phyloP scores from a whole-genome alignment of 2,888 invertebrate genomes.

The Coenonympha glycerion region DNA sequence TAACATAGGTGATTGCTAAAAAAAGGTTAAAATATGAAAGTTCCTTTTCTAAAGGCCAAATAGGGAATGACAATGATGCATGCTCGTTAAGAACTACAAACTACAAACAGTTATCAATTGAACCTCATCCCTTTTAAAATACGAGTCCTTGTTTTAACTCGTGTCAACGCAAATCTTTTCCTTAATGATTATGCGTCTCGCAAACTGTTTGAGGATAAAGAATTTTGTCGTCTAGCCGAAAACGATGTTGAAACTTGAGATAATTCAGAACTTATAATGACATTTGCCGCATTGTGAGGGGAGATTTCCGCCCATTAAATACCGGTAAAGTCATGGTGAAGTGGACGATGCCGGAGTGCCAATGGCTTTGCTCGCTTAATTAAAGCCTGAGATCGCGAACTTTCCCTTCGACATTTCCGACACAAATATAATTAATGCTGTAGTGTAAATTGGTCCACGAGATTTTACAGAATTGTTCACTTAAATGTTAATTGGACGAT shows the following conservation, averaged over 20 bases:
- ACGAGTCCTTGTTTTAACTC: neutral
- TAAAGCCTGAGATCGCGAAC: conserved; percentile 32
- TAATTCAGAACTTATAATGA: conserved; percentile 26
- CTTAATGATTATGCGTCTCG: conserved; percentile 1
- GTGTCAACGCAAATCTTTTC: neutral
- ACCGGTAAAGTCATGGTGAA: conserved; percentile 25
- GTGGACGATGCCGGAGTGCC: conserved; percentile 29
- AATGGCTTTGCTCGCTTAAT: conserved; percentile 33
- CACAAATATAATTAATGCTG: conserved; percentile 31
- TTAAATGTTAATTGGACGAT: conserved; percentile 27
- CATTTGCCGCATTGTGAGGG: conserved; percentile 27
- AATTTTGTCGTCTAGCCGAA: conserved; percentile 3
- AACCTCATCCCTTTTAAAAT: neutral
- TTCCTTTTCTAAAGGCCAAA: no score
- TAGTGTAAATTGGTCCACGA: conserved; percentile 16
- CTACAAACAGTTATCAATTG: neutral
- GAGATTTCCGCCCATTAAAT: conserved; percentile 26
- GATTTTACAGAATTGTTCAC: conserved; percentile 18
- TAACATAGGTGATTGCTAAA: no score
- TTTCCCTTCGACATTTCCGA: conserved; percentile 29
- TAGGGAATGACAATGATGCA: no score
- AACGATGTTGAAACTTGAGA: conserved; percentile 8
- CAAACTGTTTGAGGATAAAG: conserved; percentile 2
- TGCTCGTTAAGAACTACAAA: no score
- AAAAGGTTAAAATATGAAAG: no score